Evolutionary conservation across 2,797 vertebrate genomes (phyloP).

Genomic region (Jordanella pulchra): DNA sequence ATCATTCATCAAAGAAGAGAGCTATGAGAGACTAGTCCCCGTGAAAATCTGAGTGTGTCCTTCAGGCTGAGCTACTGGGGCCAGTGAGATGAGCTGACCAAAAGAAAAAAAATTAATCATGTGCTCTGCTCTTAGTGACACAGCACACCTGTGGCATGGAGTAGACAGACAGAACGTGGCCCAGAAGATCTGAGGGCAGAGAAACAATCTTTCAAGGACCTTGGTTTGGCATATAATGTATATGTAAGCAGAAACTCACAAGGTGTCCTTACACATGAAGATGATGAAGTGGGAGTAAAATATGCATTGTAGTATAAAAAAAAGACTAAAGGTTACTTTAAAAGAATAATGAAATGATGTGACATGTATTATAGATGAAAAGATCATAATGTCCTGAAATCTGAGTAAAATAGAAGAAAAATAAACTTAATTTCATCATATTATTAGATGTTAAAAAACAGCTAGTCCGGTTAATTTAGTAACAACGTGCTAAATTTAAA

Average conservation of each 20-base stretch:
- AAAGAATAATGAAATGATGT: not conserved
- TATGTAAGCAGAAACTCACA: constrained; percentile 37
- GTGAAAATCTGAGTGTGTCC: constrained; percentile 58
- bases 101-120: constrained; percentile 35
- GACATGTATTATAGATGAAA: not conserved
- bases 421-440: not conserved
- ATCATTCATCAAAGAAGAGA: constrained; percentile 60
- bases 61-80: constrained; percentile 56
- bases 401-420: not conserved
- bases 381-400: not conserved
- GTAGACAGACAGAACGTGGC: constrained; percentile 20
- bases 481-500: not conserved
- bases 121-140: constrained; percentile 41
- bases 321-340: not conserved
- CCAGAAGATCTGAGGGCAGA: constrained; percentile 22
- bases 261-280: constrained; percentile 22
- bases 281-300: constrained; percentile 17
- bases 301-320: not conserved
- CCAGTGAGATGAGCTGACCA: constrained; percentile 39
- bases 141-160: constrained; percentile 42
- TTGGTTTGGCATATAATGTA: constrained; percentile 26
- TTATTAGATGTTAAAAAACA: too few species aligned
- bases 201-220: constrained; percentile 39
- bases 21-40: constrained; percentile 62
- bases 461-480: not conserved